Base-by-base conservation (phyloP, 2,113 vertebrate genomes). In the Ia io region DNA sequence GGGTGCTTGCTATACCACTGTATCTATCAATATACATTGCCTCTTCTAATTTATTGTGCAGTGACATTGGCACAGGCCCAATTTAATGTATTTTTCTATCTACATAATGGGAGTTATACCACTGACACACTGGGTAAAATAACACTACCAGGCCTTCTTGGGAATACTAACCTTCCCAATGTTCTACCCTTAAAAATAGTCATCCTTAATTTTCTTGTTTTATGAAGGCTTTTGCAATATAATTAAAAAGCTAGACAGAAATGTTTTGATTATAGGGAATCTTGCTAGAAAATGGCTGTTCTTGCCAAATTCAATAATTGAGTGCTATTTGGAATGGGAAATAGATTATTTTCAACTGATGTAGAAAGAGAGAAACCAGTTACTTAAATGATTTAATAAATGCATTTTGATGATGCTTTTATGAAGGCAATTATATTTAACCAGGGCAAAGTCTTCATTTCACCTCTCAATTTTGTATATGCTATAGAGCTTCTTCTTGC, bases 261-360 rank as follows among this genome's bases (percentile, higher is more conserved):
- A 42, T 63, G 63, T 85, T 93, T 77, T 74, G 42, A 71, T 88
- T 87, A 74, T 42, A 88, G 37, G 84, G 40, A 59, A 40, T 94
- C 28, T 95, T 83, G n/a, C 25, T 92, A 87, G 42, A 95, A 78
- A 70, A 93, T 53, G 42, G 49, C 16, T 51, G 3, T 4, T 82
- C 53, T 80, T 87, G 65, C 28, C 88, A 97, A 92, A 86, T 93
- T 82, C 44, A 92, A 17, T 95, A 82, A 92, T 8, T 93, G 40
- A 92, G 51, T 92, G 22, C 70, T 90, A 49, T 70, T 79, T 83
- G 69, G 71, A 93, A 83, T 25, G 51, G 32, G 42, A 90, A 91
- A 61, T n/a, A 59, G 61, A 71, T 89, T 40, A 37, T 84, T 93
- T 89, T 93, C 82, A 91, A 49, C 73, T 94, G 69, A 90, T 25